Evolutionary conservation across 2,797 vertebrate genomes (phyloP).

Genomic region (Apogon talboti): DNA sequence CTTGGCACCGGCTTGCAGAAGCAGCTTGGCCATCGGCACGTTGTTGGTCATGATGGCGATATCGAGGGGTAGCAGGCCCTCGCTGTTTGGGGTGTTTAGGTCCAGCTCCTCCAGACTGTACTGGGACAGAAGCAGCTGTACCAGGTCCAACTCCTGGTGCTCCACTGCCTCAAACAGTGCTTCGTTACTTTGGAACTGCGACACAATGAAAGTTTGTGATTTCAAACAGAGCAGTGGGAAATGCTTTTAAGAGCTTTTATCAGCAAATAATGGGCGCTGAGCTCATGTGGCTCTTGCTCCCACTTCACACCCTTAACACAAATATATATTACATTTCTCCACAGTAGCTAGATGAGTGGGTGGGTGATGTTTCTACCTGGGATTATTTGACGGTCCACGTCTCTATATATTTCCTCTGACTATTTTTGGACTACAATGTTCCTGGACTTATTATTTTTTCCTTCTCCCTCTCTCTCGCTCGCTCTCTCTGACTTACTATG

Average conservation of each 20-base stretch:
- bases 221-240: slow-evolving; percentile 9
- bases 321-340: slow-evolving; percentile 1
- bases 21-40: slow-evolving; percentile 88
- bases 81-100: slow-evolving; percentile 93
- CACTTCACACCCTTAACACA: not conserved
- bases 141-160: slow-evolving; percentile 90
- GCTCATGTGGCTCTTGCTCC: not conserved
- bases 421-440: slow-evolving; percentile 68
- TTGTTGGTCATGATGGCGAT: slow-evolving; percentile 96
- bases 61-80: slow-evolving; percentile 92
- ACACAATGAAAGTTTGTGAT: slow-evolving; percentile 24
- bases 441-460: slow-evolving; percentile 64
- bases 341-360: not conserved
- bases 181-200: slow-evolving; percentile 90
- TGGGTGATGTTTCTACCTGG: slow-evolving; percentile 21
- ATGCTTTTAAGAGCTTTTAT: slow-evolving; percentile 7
- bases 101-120: slow-evolving; percentile 93
- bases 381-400: slow-evolving; percentile 16
- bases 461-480: slow-evolving; percentile 24
- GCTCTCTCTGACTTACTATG: slow-evolving; percentile 81
- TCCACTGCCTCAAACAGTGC: slow-evolving; percentile 93
- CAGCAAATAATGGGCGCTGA: not conserved
- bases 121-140: slow-evolving; percentile 89
- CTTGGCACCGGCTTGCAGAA: slow-evolving; percentile 89
- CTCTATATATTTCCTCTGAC: slow-evolving; percentile 46